Evolutionary conservation across 2,113 vertebrate species (phyloP), one percentile per base, ranked within the genome.

Genomic region (Dendropsophus ebraccatus): DNA sequence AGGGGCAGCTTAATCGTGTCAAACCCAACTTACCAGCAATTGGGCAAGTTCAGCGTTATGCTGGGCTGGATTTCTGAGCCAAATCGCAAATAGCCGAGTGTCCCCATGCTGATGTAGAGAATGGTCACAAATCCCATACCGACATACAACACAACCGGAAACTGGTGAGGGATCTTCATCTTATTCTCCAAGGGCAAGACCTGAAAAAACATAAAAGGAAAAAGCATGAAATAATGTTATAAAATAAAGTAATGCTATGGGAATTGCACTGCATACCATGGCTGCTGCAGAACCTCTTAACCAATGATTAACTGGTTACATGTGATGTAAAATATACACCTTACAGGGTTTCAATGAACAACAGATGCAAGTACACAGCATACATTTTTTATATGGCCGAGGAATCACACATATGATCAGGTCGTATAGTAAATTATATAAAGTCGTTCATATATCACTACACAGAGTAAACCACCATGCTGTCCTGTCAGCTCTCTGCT

Each of bases 151-250:
- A 99, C 95, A 6, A 86, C 1, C 0, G 91, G 90, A 88, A 99
- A 99, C 1, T 92, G 94, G 84, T 88, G 90, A 0, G 98, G 97
- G 17, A 93, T 94, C 92, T 97, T 96, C 97, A 99, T 99, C 92
- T 97, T 97, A 89, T 99, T 99, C 91, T 99, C 98, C 87, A 99
- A 93, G 4, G 98, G 98, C 19, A 99, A 95, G 25, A 99, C 95
- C 98, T 99, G 8, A 41, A 41, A 41, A 41, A 41, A n/a, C n/a
- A 8, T 41, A 41, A 41, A 41, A 41, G 85, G 10, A 2, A 80
- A 47, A 19, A 7, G 28, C 32, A 83, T 4, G 79, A 3, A 6
- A 56, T 13, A 28, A 4, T 25, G n/a, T 1, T 17, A 9, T 60
- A n/a, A 60, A 0, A 25, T 10, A 12, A n/a, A 11, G 4, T 58